Evolutionary conservation across 2,797 vertebrate species (phyloP).

Genomic region (Salarias fasciatus): DNA sequence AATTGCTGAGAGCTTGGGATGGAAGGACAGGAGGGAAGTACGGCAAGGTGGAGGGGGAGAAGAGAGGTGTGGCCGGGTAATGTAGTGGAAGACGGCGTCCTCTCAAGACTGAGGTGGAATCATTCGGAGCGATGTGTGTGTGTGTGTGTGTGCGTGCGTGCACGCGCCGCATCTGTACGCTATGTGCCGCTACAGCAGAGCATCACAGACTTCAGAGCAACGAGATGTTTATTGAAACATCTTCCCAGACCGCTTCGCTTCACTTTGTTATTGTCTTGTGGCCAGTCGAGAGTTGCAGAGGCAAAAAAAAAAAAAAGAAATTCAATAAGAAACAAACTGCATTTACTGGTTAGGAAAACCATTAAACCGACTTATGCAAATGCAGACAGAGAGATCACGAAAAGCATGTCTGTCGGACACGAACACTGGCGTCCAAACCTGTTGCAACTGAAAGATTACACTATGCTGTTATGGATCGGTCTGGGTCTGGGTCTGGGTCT

Average conservation of each 20-base stretch:
- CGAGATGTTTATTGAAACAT: slow-evolving; percentile 71
- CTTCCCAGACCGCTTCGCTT: slow-evolving; percentile 60
- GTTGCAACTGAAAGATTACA: too few species aligned
- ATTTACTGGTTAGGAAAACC: slow-evolving; percentile 43
- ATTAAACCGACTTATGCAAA: slow-evolving; percentile 40
- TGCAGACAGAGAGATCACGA: slow-evolving; percentile 1
- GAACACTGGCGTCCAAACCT: slow-evolving; percentile 38
- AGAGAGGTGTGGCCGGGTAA: slow-evolving; percentile 65
- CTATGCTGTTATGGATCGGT: too few species aligned
- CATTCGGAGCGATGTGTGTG: slow-evolving; percentile 44
- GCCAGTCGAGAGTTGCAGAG: slow-evolving; percentile 37
- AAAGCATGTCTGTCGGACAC: slow-evolving; percentile 10
- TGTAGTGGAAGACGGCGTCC: slow-evolving; percentile 50
- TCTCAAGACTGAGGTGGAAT: slow-evolving; percentile 60
- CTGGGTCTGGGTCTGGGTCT: too few species aligned
- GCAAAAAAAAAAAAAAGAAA: neutral
- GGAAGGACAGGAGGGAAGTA: slow-evolving; percentile 45
- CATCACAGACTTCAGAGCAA: slow-evolving; percentile 53
- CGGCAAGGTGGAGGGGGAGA: slow-evolving; percentile 22
- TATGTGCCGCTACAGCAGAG: slow-evolving; percentile 43
- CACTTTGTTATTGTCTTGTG: slow-evolving; percentile 65
- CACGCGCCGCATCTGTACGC: slow-evolving; percentile 25
- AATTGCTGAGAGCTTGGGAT: slow-evolving; percentile 63
- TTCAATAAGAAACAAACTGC: slow-evolving; percentile 33
- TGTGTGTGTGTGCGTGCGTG: slow-evolving; percentile 16